phyloP scores from a whole-genome alignment of 1,140 invertebrate genomes.

The Orchestia grillus region DNA sequence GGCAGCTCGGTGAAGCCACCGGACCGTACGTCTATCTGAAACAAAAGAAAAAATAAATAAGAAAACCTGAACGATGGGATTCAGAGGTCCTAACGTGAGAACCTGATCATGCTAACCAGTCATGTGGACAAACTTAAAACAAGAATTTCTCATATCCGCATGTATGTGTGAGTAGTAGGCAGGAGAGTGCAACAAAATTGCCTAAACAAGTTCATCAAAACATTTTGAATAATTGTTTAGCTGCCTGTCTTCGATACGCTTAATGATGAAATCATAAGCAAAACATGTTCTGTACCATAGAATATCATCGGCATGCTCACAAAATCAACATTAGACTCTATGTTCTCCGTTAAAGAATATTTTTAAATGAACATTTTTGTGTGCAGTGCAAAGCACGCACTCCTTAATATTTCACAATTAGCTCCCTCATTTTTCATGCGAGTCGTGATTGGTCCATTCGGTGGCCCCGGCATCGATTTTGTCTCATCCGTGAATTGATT shows the following conservation, averaged over 20 bases:
- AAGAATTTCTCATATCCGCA: not conserved
- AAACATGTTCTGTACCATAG: not conserved
- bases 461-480: conserved; percentile 9
- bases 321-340: not conserved
- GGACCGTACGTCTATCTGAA: conserved; percentile 1
- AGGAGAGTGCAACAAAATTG: not conserved
- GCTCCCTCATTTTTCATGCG: not conserved
- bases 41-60: not conserved
- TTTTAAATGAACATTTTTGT: not conserved
- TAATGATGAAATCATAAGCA: not conserved
- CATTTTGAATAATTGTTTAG: not conserved
- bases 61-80: not conserved
- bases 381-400: not conserved
- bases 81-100: not conserved
- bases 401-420: not conserved
- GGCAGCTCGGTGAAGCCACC: not conserved
- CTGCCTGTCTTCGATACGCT: not conserved
- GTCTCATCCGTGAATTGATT: conserved; percentile 19
- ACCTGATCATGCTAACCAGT: not conserved
- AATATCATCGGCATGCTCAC: not conserved
- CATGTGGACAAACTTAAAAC: not conserved
- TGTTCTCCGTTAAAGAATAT: not conserved
- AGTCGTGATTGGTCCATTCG: conserved; percentile 4
- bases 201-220: not conserved
- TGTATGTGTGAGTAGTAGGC: not conserved